A percentile compares a stretch with the other conserved stretches of the same genome.
Evolutionary conservation across 2,113 vertebrate genomes (phyloP).

Genomic region (Natator depressus): DNA sequence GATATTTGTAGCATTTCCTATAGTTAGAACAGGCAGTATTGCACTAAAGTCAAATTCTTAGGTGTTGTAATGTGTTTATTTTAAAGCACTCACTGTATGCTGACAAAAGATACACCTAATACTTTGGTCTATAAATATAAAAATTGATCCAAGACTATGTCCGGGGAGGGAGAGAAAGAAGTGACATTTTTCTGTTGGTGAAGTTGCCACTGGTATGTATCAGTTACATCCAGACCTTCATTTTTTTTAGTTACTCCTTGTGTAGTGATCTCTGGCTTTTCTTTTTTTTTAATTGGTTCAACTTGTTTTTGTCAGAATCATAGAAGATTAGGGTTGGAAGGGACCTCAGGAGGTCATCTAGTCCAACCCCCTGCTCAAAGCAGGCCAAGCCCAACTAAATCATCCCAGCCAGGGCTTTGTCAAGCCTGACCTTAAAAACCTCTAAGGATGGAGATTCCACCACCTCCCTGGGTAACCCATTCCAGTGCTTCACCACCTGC

Average conservation of each 20-base stretch:
- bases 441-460: too few relatives aligned
- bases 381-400: too few relatives aligned
- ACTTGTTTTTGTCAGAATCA: background rate
- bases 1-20: slow-evolving; percentile 43
- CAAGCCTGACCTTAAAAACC: too few relatives aligned
- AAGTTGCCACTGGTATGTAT: background rate
- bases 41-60: slow-evolving; percentile 38
- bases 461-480: too few relatives aligned
- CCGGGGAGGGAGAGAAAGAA: slow-evolving; percentile 15
- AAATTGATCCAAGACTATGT: slow-evolving; percentile 43
- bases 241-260: background rate
- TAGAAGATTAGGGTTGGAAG: too few relatives aligned
- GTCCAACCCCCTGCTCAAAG: too few relatives aligned
- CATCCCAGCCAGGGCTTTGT: too few relatives aligned
- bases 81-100: slow-evolving; percentile 11
- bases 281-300: background rate
- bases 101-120: slow-evolving; percentile 26
- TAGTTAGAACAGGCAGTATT: slow-evolving; percentile 29
- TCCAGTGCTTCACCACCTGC: too few relatives aligned
- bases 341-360: too few relatives aligned
- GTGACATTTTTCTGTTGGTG: background rate
- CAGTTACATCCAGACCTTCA: background rate
- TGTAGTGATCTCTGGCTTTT: background rate
- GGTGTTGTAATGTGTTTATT: slow-evolving; percentile 12
- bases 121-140: slow-evolving; percentile 41